Evolutionary conservation across 2,113 vertebrate genomes (phyloP).

Genomic region (Tringa solitaria): DNA sequence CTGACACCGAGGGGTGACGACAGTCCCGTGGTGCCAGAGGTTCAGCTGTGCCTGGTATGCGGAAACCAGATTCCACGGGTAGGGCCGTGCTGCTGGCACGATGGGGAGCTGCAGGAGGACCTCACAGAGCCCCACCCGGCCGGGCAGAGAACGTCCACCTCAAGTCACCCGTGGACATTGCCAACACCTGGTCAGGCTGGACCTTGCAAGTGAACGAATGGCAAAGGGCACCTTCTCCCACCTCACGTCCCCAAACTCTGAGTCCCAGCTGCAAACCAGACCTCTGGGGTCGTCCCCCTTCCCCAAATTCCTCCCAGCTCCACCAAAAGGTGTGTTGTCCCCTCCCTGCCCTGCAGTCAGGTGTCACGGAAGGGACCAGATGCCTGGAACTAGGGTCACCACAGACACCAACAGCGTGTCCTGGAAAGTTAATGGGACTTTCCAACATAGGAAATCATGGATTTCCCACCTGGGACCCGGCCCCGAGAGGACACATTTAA

Average conservation of each 20-base stretch:
- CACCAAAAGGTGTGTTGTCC: rapidly evolving
- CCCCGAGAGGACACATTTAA: neutral
- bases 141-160: too few species aligned
- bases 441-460: rapidly evolving
- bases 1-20: rapidly evolving
- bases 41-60: rapidly evolving
- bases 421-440: neutral
- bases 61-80: rapidly evolving
- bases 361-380: rapidly evolving
- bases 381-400: rapidly evolving
- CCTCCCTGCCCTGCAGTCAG: rapidly evolving
- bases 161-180: too few species aligned
- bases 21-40: neutral
- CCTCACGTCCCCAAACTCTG: rapidly evolving
- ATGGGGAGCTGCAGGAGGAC: rapidly evolving
- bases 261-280: neutral
- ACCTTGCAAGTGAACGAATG: neutral
- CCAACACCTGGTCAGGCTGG: rapidly evolving
- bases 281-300: rapidly evolving
- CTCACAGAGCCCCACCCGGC: neutral
- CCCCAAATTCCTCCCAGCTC: rapidly evolving
- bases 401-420: rapidly evolving
- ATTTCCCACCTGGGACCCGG: rapidly evolving
- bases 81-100: rapidly evolving
- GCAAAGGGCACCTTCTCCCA: neutral